These are phyloP conservation scores for Aphyosemion australe DNA, from an alignment of 2,113 vertebrate species.

Conservation along the genomic window DNA sequence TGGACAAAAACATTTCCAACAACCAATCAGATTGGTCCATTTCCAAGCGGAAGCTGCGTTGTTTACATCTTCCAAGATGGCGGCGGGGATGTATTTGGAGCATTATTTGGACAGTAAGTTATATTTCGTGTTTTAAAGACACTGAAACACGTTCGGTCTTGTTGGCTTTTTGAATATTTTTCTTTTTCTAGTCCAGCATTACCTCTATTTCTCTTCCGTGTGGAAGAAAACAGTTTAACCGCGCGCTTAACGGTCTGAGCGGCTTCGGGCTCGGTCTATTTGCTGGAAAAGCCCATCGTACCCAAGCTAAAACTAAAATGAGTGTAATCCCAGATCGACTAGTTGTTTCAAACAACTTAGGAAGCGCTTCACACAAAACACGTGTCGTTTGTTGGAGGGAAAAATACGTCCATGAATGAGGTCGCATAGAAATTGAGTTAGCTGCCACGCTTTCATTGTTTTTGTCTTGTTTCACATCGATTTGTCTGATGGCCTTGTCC, in stretches of 20 bases:
- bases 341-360: accelerated
- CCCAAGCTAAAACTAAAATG: conserved; percentile 4
- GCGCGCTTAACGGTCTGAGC: not conserved
- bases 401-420: not conserved
- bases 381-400: not conserved
- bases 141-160: accelerated
- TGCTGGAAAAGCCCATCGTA: conserved; percentile 42
- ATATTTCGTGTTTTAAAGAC: not conserved
- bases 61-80: conserved; percentile 82
- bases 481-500: not conserved
- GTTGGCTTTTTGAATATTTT: accelerated
- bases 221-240: not conserved
- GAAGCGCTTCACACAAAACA: not conserved
- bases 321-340: too few species aligned
- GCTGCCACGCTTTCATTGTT: not conserved
- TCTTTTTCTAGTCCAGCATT: accelerated
- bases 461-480: not conserved
- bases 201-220: accelerated
- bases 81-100: conserved; percentile 84
- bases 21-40: conserved; percentile 31
- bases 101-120: conserved; percentile 84
- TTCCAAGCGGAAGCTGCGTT: conserved; percentile 72
- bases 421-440: not conserved
- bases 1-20: not conserved
- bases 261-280: conserved; percentile 60